Evolutionary conservation across 2,888 invertebrate genomes (phyloP), one percentile per base, ranked within the genome.

Genomic region (Thelaira solivaga): DNA sequence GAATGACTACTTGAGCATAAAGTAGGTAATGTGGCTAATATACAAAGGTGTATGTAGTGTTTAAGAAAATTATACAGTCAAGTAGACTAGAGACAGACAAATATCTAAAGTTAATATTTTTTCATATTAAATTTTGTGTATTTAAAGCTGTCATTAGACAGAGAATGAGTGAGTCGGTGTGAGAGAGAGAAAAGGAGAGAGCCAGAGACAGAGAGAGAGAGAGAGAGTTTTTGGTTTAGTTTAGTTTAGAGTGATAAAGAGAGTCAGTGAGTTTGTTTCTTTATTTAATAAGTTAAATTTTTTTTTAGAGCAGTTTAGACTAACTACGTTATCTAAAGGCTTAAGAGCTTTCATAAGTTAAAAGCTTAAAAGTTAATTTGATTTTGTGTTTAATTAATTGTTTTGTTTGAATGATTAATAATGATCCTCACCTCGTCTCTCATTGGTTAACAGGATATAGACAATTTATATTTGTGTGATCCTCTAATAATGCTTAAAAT

Each of bases 401-500:
- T 22, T 62, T n/a, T 82, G 62, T 55, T 72, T 61, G 59, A 59
- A 67, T 74, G 67, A 61, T 59, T 79, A 81, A 82, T 59, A 82
- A 73, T 82, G 73, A 80, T 82, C 81, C 80, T 81, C 80, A 76
- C 62, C 81, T 76, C 75, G 65, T 81, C 74, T 80, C 67, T 81
- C 77, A 74, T 77, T 76, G 79, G 78, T 82, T 80, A 78, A 78
- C 78, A 76, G 80, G 77, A 76, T 74, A 76, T 61, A 76, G 45
- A 67, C 80, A 74, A 73, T 49, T 53, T 71, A 71, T 77, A 74
- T 74, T 55, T 78, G 74, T 75, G 74, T 61, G 78, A 78, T 78
- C 78, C 78, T 78, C 69, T 65, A 74, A 69, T 53, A 77, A 78
- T 78, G 78, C 74, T 65, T 78, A 71, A 74, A 73, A 65, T 45